Percentiles rank a stretch among this genome's conserved stretches.
These are phyloP conservation scores for Phortica okadai DNA, from an alignment of 2,888 invertebrate species.

Conservation along the genomic window DNA sequence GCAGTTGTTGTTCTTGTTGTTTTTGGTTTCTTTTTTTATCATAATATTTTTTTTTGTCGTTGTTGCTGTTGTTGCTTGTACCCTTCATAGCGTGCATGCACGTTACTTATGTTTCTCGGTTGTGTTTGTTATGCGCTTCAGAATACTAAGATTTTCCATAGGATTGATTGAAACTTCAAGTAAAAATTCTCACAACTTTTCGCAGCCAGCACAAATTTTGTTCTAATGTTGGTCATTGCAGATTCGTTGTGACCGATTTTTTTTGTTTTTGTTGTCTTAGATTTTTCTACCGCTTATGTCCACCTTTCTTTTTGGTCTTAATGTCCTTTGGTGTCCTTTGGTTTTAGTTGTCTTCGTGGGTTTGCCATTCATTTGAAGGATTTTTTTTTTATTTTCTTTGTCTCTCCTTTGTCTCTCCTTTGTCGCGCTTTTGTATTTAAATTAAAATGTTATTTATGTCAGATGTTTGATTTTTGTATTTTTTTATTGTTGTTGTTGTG, in stretches of 20 bases:
- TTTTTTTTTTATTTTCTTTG: conserved; percentile 11
- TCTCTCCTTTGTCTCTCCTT: conserved; percentile 19
- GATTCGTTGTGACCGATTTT: not conserved
- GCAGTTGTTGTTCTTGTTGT: not conserved
- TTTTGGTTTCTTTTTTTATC: not conserved
- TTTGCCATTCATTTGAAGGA: not conserved
- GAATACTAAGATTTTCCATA: too few species aligned
- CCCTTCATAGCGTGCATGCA: too few species aligned
- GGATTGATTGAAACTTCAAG: too few species aligned
- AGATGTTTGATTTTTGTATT: conserved; percentile 69
- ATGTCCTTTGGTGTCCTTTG: not conserved
- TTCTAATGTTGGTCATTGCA: too few species aligned
- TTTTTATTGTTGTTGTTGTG: conserved; percentile 22
- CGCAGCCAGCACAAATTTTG: too few species aligned
- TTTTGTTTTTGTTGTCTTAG: not conserved
- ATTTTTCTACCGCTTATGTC: not conserved
- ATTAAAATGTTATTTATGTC: conserved; percentile 70
- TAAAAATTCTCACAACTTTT: too few species aligned
- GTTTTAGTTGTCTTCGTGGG: conserved; percentile 35
- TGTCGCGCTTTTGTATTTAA: conserved; percentile 64
- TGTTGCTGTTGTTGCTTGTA: not conserved
- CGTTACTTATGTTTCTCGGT: too few species aligned
- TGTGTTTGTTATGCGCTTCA: too few species aligned
- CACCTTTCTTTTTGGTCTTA: not conserved
- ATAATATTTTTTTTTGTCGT: conserved; percentile 16